Conservation (phyloP, 2,113 vertebrate species). For the Camelus dromedarius region DNA sequence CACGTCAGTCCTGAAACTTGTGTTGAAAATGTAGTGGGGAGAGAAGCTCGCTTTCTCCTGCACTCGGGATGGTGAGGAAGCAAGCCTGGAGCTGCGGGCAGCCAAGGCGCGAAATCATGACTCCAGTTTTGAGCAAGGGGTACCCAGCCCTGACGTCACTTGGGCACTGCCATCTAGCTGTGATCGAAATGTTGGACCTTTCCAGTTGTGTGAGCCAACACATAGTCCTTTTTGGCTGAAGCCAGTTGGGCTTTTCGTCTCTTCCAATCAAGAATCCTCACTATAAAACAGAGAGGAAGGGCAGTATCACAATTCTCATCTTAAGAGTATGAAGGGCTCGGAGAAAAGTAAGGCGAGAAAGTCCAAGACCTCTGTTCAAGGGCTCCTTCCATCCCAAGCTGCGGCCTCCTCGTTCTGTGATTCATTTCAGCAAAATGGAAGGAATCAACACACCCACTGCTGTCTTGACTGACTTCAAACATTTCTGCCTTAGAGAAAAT, state of each 20-base stretch:
- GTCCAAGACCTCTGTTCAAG: neutral
- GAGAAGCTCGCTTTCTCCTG: neutral
- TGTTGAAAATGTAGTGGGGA: neutral
- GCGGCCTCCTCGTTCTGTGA: neutral
- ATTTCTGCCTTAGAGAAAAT: constrained; percentile 19
- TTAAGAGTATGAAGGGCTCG: neutral
- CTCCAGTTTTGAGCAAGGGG: neutral
- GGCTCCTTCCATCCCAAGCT: neutral
- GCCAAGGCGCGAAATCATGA: neutral
- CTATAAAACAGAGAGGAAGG: neutral
- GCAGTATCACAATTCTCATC: neutral
- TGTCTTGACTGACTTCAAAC: neutral
- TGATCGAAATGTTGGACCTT: neutral
- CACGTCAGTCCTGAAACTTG: neutral
- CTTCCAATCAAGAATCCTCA: neutral
- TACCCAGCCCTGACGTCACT: too few relatives aligned
- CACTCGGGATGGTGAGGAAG: neutral
- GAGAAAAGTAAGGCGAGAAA: neutral
- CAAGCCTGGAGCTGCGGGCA: neutral
- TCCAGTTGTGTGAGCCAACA: neutral
- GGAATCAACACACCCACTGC: neutral
- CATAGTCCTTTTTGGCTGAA: neutral
- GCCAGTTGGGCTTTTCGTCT: neutral
- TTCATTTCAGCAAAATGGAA: neutral
- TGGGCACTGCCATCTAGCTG: neutral